Evolutionary conservation across 2,797 vertebrate genomes (phyloP).

Genomic region (Streptopelia turtur): DNA sequence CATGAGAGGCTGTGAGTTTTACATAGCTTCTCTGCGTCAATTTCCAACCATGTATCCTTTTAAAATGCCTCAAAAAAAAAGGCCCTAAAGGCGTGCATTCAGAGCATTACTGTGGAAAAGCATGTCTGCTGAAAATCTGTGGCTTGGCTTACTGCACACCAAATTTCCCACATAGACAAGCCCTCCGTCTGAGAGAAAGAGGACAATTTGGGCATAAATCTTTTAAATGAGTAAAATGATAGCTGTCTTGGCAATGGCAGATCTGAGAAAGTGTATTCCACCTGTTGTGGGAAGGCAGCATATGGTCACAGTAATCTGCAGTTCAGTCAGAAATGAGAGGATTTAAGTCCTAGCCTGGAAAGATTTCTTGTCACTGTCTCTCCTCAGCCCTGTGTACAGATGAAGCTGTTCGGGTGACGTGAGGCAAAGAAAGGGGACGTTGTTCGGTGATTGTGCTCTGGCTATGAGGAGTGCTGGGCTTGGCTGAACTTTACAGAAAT

Average conservation of each 20-base stretch:
- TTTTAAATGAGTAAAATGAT: constrained; percentile 64
- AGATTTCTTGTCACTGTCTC: constrained; percentile 5
- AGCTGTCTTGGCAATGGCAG: constrained; percentile 55
- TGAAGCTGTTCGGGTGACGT: background rate
- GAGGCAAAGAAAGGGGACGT: background rate
- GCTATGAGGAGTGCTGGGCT: background rate
- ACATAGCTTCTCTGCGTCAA: background rate
- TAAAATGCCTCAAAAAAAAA: background rate
- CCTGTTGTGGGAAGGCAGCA: constrained; percentile 63
- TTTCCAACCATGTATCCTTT: background rate
- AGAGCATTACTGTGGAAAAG: constrained; percentile 2
- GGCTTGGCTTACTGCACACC: constrained; percentile 23
- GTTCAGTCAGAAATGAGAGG: constrained; percentile 40
- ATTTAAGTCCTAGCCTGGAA: constrained; percentile 25
- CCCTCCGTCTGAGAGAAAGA: background rate
- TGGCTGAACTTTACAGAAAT: background rate
- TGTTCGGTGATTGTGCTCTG: background rate
- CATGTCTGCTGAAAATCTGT: background rate
- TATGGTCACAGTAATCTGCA: constrained; percentile 53
- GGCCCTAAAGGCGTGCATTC: background rate
- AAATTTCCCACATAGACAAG: constrained; percentile 37
- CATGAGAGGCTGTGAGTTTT: background rate
- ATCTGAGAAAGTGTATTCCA: constrained; percentile 62
- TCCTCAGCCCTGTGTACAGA: background rate
- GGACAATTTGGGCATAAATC: constrained; percentile 55